These are phyloP conservation scores for Epinotia bilunana DNA, from an alignment of 2,888 invertebrate species.

Conservation along the genomic window DNA sequence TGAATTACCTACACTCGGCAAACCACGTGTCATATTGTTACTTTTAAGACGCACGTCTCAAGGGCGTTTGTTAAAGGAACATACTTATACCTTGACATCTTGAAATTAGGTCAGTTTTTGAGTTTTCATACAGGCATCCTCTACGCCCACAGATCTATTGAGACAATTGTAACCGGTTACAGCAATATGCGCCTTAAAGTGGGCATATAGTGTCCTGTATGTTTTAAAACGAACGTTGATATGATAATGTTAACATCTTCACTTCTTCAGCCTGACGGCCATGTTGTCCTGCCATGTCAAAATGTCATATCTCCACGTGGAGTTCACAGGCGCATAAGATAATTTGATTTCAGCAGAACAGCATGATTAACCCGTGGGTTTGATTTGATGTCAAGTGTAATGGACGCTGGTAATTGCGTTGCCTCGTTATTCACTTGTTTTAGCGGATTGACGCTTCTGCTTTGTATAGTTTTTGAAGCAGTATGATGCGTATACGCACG, in stretches of 20 bases:
- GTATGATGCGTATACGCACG: conserved; percentile 4
- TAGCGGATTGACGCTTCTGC: conserved; percentile 11
- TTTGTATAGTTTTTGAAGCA: conserved; percentile 6
- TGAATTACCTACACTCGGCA: neutral
- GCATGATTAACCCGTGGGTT: conserved; percentile 7
- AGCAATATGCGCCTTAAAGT: conserved; percentile 3
- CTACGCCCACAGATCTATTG: conserved; percentile 11
- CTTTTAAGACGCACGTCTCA: neutral
- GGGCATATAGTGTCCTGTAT: neutral
- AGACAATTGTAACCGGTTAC: neutral
- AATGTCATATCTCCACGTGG: neutral
- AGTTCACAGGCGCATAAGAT: neutral
- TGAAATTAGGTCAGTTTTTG: neutral
- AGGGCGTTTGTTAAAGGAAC: neutral
- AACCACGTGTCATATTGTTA: neutral
- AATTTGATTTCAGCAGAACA: conserved; percentile 4
- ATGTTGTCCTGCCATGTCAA: neutral
- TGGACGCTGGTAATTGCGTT: conserved; percentile 6
- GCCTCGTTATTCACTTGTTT: conserved; percentile 31
- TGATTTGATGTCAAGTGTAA: conserved; percentile 15
- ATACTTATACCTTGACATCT: neutral
- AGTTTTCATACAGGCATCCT: conserved; percentile 1
- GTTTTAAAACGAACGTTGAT: neutral
- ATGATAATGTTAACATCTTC: neutral
- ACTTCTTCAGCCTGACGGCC: neutral